These are phyloP conservation scores for Euschistus heros DNA, from an alignment of 1,140 invertebrate species.

Conservation along the genomic window DNA sequence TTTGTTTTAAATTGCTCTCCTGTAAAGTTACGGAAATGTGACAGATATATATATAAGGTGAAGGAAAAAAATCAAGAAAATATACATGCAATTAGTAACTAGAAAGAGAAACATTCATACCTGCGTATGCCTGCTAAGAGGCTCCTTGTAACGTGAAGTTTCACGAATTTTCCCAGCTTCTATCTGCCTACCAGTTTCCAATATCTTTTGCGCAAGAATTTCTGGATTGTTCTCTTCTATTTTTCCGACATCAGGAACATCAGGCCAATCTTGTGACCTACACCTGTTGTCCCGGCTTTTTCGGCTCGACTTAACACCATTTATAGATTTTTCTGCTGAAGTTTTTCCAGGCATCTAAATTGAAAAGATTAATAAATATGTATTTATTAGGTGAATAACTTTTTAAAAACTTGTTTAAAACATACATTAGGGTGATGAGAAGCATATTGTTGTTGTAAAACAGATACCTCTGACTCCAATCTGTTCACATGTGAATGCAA, in stretches of 20 bases:
- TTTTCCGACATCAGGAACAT: slow-evolving; percentile 77
- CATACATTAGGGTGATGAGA: slow-evolving; percentile 16
- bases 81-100: no score
- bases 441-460: slow-evolving; percentile 20
- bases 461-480: slow-evolving; percentile 36
- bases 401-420: background rate
- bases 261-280: slow-evolving; percentile 79
- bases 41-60: no score
- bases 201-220: slow-evolving; percentile 74
- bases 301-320: slow-evolving; percentile 33
- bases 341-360: background rate
- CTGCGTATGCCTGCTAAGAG: slow-evolving; percentile 8
- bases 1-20: no score
- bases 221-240: slow-evolving; percentile 87
- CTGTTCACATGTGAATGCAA: slow-evolving; percentile 58
- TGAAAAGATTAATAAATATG: background rate
- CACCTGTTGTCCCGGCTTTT: slow-evolving; percentile 62
- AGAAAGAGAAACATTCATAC: background rate
- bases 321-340: slow-evolving; percentile 17
- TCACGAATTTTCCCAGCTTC: slow-evolving; percentile 59
- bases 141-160: slow-evolving; percentile 19
- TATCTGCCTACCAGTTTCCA: slow-evolving; percentile 76
- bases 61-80: no score
- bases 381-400: background rate
- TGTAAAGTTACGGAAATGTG: no score